phyloP scores from a whole-genome alignment of 2,113 vertebrate species.

The Chaetops frenatus region DNA sequence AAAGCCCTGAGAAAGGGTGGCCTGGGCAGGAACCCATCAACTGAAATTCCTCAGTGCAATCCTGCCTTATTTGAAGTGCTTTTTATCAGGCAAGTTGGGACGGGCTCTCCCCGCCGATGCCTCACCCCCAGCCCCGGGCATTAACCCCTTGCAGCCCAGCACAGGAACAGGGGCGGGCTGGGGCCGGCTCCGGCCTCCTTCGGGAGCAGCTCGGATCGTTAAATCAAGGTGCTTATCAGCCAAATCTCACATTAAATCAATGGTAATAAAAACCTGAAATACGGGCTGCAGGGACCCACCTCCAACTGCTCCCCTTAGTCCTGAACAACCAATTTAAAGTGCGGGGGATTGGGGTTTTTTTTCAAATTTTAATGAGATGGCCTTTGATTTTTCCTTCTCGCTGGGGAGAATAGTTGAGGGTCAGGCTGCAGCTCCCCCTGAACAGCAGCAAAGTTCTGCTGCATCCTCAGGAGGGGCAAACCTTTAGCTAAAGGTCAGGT shows the following conservation, averaged over 20 bases:
- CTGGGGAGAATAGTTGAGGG: background rate
- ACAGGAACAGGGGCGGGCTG: background rate
- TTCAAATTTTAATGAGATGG: background rate
- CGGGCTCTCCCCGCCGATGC: background rate
- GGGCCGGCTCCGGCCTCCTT: background rate
- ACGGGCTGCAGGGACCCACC: background rate
- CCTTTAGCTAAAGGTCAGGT: constrained; percentile 29
- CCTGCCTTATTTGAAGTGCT: constrained; percentile 54
- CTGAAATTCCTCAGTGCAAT: constrained; percentile 63
- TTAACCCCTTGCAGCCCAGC: constrained; percentile 15
- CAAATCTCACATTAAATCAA: background rate
- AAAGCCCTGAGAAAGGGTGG: constrained; percentile 61
- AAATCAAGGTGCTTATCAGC: background rate
- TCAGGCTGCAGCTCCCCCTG: background rate
- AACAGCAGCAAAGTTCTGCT: background rate
- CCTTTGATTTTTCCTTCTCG: background rate
- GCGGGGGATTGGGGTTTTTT: accelerated
- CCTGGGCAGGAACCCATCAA: constrained; percentile 61
- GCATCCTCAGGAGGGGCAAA: background rate
- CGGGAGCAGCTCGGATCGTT: background rate
- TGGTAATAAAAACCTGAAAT: background rate
- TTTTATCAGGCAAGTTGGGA: constrained; percentile 68
- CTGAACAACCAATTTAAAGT: background rate
- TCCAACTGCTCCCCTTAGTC: background rate
- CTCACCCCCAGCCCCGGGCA: background rate